Evolutionary conservation across 2,797 vertebrate species (phyloP), one percentile per base, ranked within the genome.

Genomic region (Rhadinocentrus ornatus): DNA sequence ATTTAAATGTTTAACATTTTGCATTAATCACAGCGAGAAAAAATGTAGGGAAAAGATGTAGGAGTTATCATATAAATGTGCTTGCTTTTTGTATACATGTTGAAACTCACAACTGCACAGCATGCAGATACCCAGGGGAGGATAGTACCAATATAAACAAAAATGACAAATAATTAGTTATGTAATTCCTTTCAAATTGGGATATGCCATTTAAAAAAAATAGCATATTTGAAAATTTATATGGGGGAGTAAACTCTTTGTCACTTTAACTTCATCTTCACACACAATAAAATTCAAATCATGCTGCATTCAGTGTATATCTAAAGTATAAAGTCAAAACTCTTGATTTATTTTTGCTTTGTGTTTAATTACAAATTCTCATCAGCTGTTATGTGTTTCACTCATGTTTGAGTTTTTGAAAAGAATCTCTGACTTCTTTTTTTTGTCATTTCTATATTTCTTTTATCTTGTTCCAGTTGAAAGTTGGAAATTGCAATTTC

Each of bases 11-110:
- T 24, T 53, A 52, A 22, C 24, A 79, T 83, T 88, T 82, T 63
- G 22, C 18, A 59, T 89, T 76, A 84, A 82, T 87, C 77, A 77
- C 53, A 68, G 39, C 20, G 62, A 53, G 50, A 53, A 15, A n/a
- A n/a, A n/a, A n/a, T n/a, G n/a, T n/a, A n/a, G n/a, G n/a, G n/a
- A n/a, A n/a, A n/a, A n/a, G n/a, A n/a, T n/a, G n/a, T n/a, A n/a
- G n/a, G n/a, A n/a, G n/a, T n/a, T n/a, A n/a, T 60, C 12, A 3
- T 6, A 13, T 24, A 10, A 13, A 16, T 44, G 37, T 41, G 13
- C n/a, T 10, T 41, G 37, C 58, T 27, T 18, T 27, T 24, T 20
- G 37, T 27, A 61, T 10, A 10, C 22, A n/a, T 22, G n/a, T 35
- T 24, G 3, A 58, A 24, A 16, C 37, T 39, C 32, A 58, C 11